Evolutionary conservation across 2,888 invertebrate species (phyloP).

Genomic region (Heliconius hortense): DNA sequence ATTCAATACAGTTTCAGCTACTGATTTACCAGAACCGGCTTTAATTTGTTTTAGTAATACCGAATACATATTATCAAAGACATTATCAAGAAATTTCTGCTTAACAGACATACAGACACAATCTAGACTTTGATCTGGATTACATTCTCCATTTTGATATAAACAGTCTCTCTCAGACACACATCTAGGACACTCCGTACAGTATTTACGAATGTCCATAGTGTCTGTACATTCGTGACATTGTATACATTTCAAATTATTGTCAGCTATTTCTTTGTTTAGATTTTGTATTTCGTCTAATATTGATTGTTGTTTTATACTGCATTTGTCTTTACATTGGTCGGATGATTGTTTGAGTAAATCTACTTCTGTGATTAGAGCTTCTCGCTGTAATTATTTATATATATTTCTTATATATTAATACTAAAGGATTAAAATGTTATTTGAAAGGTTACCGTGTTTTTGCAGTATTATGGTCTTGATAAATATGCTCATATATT

Average conservation of each 20-base stretch:
- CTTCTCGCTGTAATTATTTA: slow-evolving; percentile 55
- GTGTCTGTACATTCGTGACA: slow-evolving; percentile 66
- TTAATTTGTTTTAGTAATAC: slow-evolving; percentile 61
- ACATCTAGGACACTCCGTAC: slow-evolving; percentile 70
- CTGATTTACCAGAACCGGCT: slow-evolving; percentile 58
- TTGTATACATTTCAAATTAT: slow-evolving; percentile 53
- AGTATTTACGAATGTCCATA: slow-evolving; percentile 57
- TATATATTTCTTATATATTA: neutral
- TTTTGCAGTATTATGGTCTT: too few species aligned
- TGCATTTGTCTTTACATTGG: slow-evolving; percentile 62
- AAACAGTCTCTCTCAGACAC: slow-evolving; percentile 57
- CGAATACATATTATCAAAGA: slow-evolving; percentile 74
- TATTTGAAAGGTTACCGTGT: too few species aligned
- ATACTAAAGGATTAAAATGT: neutral
- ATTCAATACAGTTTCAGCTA: slow-evolving; percentile 60
- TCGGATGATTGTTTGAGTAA: slow-evolving; percentile 55
- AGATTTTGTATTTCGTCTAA: slow-evolving; percentile 56
- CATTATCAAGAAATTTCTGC: slow-evolving; percentile 67
- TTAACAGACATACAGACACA: slow-evolving; percentile 69
- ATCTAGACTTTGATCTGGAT: slow-evolving; percentile 52
- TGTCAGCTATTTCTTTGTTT: slow-evolving; percentile 54
- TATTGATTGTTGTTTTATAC: slow-evolving; percentile 54
- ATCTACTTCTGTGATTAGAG: slow-evolving; percentile 59
- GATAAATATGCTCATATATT: too few species aligned
- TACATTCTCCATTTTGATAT: slow-evolving; percentile 54